These are phyloP conservation scores for Sphenodon punctatus DNA, from an alignment of 2,797 vertebrate genomes.

Conservation along the genomic window DNA sequence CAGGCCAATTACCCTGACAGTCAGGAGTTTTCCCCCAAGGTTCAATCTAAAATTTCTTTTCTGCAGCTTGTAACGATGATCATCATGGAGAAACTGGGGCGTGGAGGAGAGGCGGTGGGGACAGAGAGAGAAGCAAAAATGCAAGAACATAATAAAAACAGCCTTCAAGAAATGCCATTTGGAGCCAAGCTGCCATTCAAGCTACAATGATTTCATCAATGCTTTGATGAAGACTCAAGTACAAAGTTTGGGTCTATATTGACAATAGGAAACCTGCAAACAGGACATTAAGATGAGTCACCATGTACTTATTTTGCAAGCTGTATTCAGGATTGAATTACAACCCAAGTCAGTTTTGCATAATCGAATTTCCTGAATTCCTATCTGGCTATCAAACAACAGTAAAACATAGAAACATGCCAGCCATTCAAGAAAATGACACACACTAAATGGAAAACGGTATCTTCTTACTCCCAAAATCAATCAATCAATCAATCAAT, in stretches of 20 bases:
- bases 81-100: too few relatives aligned
- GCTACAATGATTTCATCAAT: not conserved
- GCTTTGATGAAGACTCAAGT: not conserved
- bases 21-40: too few relatives aligned
- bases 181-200: not conserved
- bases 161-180: not conserved
- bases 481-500: not conserved
- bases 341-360: not conserved
- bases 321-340: not conserved
- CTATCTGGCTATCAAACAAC: not conserved
- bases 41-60: too few relatives aligned
- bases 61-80: too few relatives aligned
- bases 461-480: not conserved
- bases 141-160: not conserved
- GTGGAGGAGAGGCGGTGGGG: too few relatives aligned
- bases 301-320: not conserved
- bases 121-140: not conserved
- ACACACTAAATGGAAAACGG: not conserved
- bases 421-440: not conserved
- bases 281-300: not conserved
- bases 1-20: too few relatives aligned
- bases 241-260: rapidly evolving
- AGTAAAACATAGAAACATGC: not conserved
- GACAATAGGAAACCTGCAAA: not conserved
- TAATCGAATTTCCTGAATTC: not conserved